phyloP scores from a whole-genome alignment of 1,140 invertebrate genomes.

The Adelges cooleyi region DNA sequence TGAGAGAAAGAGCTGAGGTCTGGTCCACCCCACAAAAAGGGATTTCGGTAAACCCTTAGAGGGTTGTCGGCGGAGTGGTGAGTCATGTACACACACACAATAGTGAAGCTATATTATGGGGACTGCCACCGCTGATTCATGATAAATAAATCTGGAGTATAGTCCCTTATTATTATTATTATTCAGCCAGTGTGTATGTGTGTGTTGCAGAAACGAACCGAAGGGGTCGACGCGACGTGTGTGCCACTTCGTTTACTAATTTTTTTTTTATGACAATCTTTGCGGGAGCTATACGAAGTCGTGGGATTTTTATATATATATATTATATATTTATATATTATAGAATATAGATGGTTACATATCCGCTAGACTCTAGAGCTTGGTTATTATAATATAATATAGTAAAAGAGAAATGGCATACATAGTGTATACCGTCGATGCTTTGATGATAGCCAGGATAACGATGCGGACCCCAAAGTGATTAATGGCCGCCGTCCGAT shows the following conservation, averaged over 20 bases:
- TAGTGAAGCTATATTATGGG: neutral
- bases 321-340: too few relatives aligned
- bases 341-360: too few relatives aligned
- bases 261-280: neutral
- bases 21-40: conserved; percentile 22
- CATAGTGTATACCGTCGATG: too few relatives aligned
- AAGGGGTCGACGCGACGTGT: neutral
- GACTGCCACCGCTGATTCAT: conserved; percentile 25
- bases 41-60: conserved; percentile 16
- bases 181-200: neutral
- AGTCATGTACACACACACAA: conserved; percentile 22
- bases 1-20: too few relatives aligned
- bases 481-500: too few relatives aligned
- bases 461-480: too few relatives aligned
- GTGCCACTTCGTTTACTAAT: neutral
- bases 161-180: conserved; percentile 15
- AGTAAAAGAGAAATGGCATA: too few relatives aligned
- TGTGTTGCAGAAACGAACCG: neutral
- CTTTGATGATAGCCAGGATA: too few relatives aligned
- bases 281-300: too few relatives aligned
- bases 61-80: conserved; percentile 9
- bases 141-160: conserved; percentile 28
- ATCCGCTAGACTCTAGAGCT: too few relatives aligned
- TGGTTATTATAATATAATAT: too few relatives aligned
- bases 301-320: too few relatives aligned